Evolutionary conservation across 2,113 vertebrate species (phyloP).

Genomic region (Chamaea fasciata): DNA sequence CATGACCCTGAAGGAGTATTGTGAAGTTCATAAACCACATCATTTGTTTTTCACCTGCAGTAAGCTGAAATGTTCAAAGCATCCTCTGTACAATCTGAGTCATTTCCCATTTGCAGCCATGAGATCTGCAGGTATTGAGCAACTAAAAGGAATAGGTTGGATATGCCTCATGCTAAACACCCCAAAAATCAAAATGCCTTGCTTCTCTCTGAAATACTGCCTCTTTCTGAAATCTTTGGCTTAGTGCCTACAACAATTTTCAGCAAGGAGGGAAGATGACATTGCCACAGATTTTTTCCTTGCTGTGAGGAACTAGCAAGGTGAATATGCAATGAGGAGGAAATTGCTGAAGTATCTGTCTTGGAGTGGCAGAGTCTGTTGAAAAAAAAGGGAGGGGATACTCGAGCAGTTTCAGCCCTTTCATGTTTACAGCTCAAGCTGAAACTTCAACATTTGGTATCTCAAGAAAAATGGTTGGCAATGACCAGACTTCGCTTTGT

Average conservation of each 20-base stretch:
- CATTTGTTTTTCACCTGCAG: neutral
- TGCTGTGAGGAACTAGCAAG: neutral
- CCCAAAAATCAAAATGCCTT: neutral
- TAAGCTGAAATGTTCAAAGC: neutral
- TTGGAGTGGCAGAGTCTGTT: neutral
- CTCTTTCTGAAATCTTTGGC: slow-evolving; percentile 16
- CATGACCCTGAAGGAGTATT: neutral
- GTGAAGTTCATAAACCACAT: neutral
- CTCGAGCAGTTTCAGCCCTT: neutral
- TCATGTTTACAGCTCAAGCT: neutral
- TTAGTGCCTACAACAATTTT: slow-evolving; percentile 15
- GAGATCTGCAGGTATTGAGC: neutral
- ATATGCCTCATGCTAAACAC: neutral
- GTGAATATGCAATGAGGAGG: slow-evolving; percentile 1
- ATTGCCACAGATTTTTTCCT: slow-evolving; percentile 10
- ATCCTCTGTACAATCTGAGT: neutral
- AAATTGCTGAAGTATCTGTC: neutral
- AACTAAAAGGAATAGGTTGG: neutral
- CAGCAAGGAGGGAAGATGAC: neutral
- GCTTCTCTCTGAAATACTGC: neutral
- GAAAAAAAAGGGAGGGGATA: neutral
- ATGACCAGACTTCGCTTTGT: neutral
- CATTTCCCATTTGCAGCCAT: neutral
- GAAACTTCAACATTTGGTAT: rapidly evolving
- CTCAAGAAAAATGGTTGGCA: neutral